Evolutionary conservation across 2,113 vertebrate species (phyloP).

Genomic region (Zingel zingel): DNA sequence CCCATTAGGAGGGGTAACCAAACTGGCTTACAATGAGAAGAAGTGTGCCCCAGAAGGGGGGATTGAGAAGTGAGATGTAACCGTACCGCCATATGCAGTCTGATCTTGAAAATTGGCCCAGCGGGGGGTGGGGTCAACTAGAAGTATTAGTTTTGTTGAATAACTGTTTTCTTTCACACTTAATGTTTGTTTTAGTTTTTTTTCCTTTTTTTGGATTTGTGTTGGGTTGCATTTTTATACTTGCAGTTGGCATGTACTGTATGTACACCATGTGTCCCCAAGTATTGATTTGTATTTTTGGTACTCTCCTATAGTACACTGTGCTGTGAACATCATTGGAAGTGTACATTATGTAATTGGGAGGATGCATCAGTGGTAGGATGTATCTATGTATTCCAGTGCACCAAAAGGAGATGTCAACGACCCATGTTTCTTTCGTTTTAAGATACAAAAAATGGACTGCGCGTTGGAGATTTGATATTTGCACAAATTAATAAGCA

Average conservation of each 20-base stretch:
- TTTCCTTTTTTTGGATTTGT: not conserved
- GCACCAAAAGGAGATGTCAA: not conserved
- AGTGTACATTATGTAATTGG: not conserved
- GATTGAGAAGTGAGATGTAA: conserved; percentile 34
- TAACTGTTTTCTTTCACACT: not conserved
- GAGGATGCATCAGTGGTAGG: not conserved
- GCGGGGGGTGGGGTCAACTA: not conserved
- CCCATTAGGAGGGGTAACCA: conserved; percentile 56
- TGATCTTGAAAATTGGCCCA: not conserved
- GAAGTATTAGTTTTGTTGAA: not conserved
- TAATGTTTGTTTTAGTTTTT: no score
- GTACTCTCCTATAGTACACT: not conserved
- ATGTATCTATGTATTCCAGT: not conserved
- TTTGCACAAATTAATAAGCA: not conserved
- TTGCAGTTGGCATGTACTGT: not conserved
- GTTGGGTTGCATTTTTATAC: not conserved
- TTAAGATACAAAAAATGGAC: not conserved
- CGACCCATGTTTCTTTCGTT: not conserved
- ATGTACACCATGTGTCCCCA: not conserved
- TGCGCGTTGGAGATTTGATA: not conserved
- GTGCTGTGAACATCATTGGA: not conserved
- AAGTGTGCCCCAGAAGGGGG: conserved; percentile 35
- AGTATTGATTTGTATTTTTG: not conserved
- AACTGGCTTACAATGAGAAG: conserved; percentile 44
- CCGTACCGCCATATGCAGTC: not conserved